Evolutionary conservation across 2,113 vertebrate species (phyloP).

Genomic region (Oreocharis arfaki): DNA sequence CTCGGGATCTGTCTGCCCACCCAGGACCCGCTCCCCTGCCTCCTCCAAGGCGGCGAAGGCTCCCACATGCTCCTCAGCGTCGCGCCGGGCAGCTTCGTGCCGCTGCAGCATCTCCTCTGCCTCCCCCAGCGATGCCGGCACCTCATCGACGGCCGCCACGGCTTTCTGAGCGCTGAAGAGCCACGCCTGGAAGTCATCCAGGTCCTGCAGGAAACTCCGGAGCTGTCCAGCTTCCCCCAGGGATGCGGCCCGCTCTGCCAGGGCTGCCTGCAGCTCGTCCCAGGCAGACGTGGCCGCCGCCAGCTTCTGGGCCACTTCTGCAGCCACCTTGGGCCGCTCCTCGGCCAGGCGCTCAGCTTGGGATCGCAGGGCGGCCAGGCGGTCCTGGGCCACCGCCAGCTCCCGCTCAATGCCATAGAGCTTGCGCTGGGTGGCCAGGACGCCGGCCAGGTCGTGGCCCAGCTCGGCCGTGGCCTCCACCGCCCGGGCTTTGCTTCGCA

Average conservation of each 20-base stretch:
- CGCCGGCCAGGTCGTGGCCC: slow-evolving; percentile 84
- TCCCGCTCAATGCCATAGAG: slow-evolving; percentile 91
- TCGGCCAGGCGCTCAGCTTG: slow-evolving; percentile 78
- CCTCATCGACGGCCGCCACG: slow-evolving; percentile 86
- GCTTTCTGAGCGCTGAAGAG: slow-evolving; percentile 89
- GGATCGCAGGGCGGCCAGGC: slow-evolving; percentile 73
- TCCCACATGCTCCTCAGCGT: slow-evolving; percentile 77
- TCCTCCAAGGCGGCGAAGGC: slow-evolving; percentile 75
- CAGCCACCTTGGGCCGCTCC: slow-evolving; percentile 81
- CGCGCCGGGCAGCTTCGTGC: slow-evolving; percentile 76
- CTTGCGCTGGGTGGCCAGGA: slow-evolving; percentile 93
- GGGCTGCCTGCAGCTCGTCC: slow-evolving; percentile 79
- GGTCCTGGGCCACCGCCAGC: slow-evolving; percentile 78
- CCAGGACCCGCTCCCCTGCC: slow-evolving; percentile 75
- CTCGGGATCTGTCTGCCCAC: slow-evolving; percentile 83
- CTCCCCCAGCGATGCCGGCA: slow-evolving; percentile 79
- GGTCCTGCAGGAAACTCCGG: slow-evolving; percentile 90
- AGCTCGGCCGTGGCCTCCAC: slow-evolving; percentile 88
- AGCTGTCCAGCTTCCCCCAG: slow-evolving; percentile 92
- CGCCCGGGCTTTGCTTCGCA: slow-evolving; percentile 83
- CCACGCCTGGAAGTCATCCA: slow-evolving; percentile 95
- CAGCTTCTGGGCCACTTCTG: slow-evolving; percentile 71
- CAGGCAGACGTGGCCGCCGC: slow-evolving; percentile 70
- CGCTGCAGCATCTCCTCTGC: slow-evolving; percentile 84
- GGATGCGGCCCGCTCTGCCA: slow-evolving; percentile 80